These are phyloP conservation scores for Merodon equestris DNA, from an alignment of 2,888 invertebrate species.

Conservation along the genomic window DNA sequence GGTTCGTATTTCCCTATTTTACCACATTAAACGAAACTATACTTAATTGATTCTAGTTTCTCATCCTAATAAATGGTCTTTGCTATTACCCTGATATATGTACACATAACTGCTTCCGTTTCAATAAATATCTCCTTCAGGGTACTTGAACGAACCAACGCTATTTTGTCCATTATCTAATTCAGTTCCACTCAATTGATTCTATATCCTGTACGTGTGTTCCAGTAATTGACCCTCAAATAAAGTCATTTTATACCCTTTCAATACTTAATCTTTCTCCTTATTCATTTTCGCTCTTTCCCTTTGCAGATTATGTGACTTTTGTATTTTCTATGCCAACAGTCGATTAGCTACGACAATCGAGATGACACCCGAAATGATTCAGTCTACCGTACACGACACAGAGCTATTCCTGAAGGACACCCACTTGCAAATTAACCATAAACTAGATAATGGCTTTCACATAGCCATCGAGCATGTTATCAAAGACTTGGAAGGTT, in stretches of 20 bases:
- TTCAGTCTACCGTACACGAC: slow-evolving; percentile 82
- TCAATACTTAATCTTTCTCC: slow-evolving; percentile 24
- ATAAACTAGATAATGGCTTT: slow-evolving; percentile 81
- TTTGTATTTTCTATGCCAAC: slow-evolving; percentile 83
- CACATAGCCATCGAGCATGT: slow-evolving; percentile 83
- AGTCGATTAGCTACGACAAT: slow-evolving; percentile 82
- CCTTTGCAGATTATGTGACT: slow-evolving; percentile 80
- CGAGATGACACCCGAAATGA: slow-evolving; percentile 80
- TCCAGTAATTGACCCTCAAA: slow-evolving; percentile 1
- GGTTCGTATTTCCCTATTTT: too few species aligned
- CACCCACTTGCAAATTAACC: slow-evolving; percentile 83
- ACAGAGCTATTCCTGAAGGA: slow-evolving; percentile 82
- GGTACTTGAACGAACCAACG: background rate
- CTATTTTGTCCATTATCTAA: slow-evolving; percentile 13
- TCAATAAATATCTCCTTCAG: slow-evolving; percentile 1
- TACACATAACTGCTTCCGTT: background rate
- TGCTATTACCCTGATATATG: too few species aligned
- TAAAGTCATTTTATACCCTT: background rate
- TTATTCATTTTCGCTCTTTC: background rate
- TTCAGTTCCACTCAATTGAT: slow-evolving; percentile 41
- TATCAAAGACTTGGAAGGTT: slow-evolving; percentile 84
- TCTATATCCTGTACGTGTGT: slow-evolving; percentile 9
- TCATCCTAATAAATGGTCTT: too few species aligned
- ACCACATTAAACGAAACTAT: too few species aligned
- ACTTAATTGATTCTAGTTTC: too few species aligned